These are phyloP conservation scores for Aspiorhynchus laticeps DNA, from an alignment of 2,113 vertebrate species.

Conservation along the genomic window DNA sequence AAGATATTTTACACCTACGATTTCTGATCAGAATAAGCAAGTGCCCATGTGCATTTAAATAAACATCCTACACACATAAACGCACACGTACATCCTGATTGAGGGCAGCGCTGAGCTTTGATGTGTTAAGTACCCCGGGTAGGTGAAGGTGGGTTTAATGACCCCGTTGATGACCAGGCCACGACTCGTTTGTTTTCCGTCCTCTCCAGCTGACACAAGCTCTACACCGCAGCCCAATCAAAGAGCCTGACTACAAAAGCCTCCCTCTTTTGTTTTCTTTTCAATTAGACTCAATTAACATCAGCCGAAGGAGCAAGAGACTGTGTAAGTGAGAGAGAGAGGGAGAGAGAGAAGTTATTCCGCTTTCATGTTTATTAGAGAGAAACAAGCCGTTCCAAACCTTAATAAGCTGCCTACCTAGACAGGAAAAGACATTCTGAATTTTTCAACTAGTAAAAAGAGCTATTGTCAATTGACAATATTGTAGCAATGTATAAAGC, in stretches of 20 bases:
- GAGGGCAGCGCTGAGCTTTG: conserved; percentile 76
- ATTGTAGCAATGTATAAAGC: neutral
- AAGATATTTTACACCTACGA: conserved; percentile 15
- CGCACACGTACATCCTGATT: neutral
- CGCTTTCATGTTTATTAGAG: neutral
- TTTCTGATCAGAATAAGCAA: conserved; percentile 24
- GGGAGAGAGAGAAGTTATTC: too few species aligned
- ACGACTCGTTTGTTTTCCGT: conserved; percentile 60
- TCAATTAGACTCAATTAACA: conserved; percentile 75
- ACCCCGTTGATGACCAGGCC: conserved; percentile 62
- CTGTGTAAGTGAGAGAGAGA: neutral
- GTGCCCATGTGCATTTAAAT: neutral
- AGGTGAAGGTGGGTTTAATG: conserved; percentile 71
- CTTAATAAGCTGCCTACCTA: neutral
- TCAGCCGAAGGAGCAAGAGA: conserved; percentile 55
- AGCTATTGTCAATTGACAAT: neutral
- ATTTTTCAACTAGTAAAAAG: neutral
- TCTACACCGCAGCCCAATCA: conserved; percentile 34
- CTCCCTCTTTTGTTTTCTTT: conserved; percentile 66
- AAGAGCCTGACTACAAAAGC: conserved; percentile 68
- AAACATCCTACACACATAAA: neutral
- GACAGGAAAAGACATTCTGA: neutral
- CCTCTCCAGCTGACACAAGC: conserved; percentile 29
- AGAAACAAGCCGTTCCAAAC: neutral
- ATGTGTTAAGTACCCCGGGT: conserved; percentile 86